These are phyloP conservation scores for Aix galericulata DNA, from an alignment of 2,113 vertebrate genomes.

Conservation along the genomic window DNA sequence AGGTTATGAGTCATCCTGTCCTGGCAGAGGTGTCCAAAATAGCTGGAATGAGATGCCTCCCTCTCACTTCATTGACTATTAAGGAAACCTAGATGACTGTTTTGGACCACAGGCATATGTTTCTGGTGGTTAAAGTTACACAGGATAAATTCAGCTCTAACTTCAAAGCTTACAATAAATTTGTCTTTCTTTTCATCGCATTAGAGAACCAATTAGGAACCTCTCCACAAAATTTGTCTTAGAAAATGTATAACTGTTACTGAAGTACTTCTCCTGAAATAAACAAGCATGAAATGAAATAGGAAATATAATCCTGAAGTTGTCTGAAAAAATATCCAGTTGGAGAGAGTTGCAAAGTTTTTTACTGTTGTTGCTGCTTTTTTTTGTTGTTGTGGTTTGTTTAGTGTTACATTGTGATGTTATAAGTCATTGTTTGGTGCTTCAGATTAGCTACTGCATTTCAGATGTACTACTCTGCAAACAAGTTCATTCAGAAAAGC, in stretches of 20 bases:
- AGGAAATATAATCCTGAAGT: background rate
- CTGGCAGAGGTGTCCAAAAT: background rate
- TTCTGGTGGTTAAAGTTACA: background rate
- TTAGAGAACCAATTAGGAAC: background rate
- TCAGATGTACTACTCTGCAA: background rate
- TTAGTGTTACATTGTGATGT: background rate
- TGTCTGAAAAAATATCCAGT: background rate
- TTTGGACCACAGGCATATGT: background rate
- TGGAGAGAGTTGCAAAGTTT: background rate
- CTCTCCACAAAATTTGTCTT: background rate
- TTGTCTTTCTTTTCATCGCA: background rate
- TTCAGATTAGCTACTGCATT: background rate
- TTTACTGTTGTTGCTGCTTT: background rate
- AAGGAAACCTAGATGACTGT: background rate
- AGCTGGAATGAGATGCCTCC: background rate
- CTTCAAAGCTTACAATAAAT: constrained; percentile 4
- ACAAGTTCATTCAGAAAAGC: background rate
- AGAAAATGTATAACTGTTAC: background rate
- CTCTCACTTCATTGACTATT: constrained; percentile 4
- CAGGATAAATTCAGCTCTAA: background rate
- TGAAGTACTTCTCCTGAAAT: background rate
- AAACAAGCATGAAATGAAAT: background rate
- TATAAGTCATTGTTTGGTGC: background rate
- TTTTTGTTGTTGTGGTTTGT: background rate
- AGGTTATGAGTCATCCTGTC: constrained; percentile 13